phyloP scores from a whole-genome alignment of 1,140 invertebrate genomes.

The Rhagoletis pomonella region DNA sequence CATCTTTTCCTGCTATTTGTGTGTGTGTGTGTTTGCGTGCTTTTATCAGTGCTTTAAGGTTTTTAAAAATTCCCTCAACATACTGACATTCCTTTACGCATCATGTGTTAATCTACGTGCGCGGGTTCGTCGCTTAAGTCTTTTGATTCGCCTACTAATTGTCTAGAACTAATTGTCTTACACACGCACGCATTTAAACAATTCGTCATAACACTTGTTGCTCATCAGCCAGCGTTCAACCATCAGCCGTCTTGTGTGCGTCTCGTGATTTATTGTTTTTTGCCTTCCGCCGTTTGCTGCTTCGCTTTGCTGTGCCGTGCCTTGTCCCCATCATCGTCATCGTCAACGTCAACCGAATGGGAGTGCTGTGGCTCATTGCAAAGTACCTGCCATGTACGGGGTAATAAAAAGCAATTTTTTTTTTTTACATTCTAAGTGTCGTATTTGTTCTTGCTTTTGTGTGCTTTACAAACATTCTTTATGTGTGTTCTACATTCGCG shows the following conservation, averaged over 20 bases:
- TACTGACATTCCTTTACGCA: not conserved
- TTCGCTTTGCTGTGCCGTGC: not conserved
- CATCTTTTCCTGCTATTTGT: constrained; percentile 1
- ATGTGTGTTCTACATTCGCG: constrained; percentile 2
- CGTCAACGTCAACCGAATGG: not conserved
- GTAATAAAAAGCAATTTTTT: not conserved
- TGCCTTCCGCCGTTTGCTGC: not conserved
- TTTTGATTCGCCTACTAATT: constrained; percentile 37
- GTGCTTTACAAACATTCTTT: constrained; percentile 34
- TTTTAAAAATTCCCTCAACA: not conserved
- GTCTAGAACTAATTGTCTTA: not conserved
- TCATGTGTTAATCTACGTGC: not conserved
- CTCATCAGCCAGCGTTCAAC: not conserved
- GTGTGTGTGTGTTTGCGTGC: not conserved
- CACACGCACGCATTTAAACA: not conserved
- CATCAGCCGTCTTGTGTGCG: not conserved
- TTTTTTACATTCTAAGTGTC: not conserved
- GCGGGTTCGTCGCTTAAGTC: constrained; percentile 15
- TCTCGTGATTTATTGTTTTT: constrained; percentile 29
- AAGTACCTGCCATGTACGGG: constrained; percentile 45
- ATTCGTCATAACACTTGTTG: constrained; percentile 25
- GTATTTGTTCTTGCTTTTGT: not conserved
- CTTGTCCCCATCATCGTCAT: not conserved
- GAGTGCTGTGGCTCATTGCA: constrained; percentile 36
- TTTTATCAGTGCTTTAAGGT: not conserved